Conservation (phyloP, 2,888 invertebrate genomes). For the Philhelius pedissequus region DNA sequence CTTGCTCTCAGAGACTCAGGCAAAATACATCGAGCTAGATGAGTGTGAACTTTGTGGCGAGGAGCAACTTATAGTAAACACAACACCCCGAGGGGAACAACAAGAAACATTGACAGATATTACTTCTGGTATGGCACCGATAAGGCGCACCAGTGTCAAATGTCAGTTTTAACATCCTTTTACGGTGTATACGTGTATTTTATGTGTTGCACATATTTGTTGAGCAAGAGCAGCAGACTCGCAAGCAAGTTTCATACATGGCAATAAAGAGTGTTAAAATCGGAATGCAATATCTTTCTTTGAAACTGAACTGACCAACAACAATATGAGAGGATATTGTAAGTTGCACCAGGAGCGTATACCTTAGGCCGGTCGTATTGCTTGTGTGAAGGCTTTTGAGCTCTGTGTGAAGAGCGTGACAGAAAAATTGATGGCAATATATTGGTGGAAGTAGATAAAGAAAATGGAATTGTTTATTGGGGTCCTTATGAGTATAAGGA, state of each 20-base stretch:
- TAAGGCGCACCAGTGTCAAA: slow-evolving; percentile 60
- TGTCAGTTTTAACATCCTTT: slow-evolving; percentile 53
- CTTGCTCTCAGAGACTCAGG: background rate
- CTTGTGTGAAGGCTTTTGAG: background rate
- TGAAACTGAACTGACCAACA: background rate
- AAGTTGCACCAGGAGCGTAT: background rate
- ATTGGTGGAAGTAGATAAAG: slow-evolving; percentile 15
- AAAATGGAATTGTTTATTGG: slow-evolving; percentile 20
- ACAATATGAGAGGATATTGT: background rate
- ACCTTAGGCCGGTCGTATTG: too few species aligned
- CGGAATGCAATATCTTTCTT: slow-evolving; percentile 21
- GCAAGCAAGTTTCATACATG: background rate
- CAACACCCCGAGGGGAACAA: slow-evolving; percentile 1
- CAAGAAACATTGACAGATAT: slow-evolving; percentile 59
- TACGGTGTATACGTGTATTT: slow-evolving; percentile 27
- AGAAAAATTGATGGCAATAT: slow-evolving; percentile 19
- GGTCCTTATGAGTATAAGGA: slow-evolving; percentile 7
- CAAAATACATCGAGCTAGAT: background rate
- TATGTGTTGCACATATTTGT: slow-evolving; percentile 28
- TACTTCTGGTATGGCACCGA: slow-evolving; percentile 67
- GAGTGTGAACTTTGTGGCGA: slow-evolving; percentile 27
- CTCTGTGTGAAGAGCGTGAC: too few species aligned
- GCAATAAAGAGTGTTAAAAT: slow-evolving; percentile 13
- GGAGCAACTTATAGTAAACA: background rate
- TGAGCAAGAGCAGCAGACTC: background rate